These are phyloP conservation scores for Miltochrista miniata DNA, from an alignment of 2,888 invertebrate genomes.

Conservation along the genomic window DNA sequence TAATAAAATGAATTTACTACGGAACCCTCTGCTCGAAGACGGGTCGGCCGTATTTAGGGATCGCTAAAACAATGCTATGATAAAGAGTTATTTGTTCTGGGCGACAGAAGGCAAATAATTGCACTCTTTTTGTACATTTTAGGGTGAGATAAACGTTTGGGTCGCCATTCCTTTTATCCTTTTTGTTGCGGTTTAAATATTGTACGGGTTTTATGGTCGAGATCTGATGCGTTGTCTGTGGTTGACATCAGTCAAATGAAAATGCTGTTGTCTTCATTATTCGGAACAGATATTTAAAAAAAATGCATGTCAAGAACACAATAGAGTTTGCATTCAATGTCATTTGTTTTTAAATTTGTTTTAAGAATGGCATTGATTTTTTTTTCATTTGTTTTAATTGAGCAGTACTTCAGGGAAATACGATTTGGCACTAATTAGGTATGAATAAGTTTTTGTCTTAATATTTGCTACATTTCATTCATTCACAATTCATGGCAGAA, in stretches of 20 bases:
- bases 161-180: slow-evolving; percentile 25
- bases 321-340: too few species aligned
- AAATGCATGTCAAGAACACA: not conserved
- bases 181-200: slow-evolving; percentile 39
- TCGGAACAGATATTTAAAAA: not conserved
- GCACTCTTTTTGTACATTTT: slow-evolving; percentile 53
- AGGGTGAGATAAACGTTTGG: slow-evolving; percentile 41
- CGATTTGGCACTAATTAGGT: too few species aligned
- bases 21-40: slow-evolving; percentile 57
- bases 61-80: slow-evolving; percentile 71
- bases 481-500: too few species aligned
- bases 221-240: slow-evolving; percentile 24
- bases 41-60: slow-evolving; percentile 57
- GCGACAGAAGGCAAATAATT: slow-evolving; percentile 76
- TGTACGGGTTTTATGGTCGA: slow-evolving; percentile 25
- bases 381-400: too few species aligned
- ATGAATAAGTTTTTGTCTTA: too few species aligned
- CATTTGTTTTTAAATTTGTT: too few species aligned
- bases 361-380: too few species aligned
- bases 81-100: slow-evolving; percentile 72
- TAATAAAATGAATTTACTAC: slow-evolving; percentile 79
- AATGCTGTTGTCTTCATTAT: not conserved
- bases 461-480: too few species aligned
- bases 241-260: not conserved
- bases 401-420: too few species aligned